Base-by-base conservation (phyloP, 2,797 vertebrate genomes). In the Cheirogaleus major region DNA sequence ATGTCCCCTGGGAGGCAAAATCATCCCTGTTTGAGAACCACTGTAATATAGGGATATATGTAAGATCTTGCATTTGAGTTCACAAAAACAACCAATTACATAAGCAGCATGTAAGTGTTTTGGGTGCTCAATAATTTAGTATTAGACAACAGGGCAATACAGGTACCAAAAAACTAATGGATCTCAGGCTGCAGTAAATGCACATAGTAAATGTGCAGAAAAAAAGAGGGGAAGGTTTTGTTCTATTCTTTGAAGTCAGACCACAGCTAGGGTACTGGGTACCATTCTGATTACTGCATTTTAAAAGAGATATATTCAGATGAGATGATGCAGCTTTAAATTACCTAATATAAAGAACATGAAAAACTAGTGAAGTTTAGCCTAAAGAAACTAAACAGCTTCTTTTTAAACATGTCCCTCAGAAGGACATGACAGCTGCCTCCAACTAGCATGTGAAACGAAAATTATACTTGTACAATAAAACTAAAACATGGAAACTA, bases 61-160 rank as follows among this genome's bases (percentile, higher is more conserved):
- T 41, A 78, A 95, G 50, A 45, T 35, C 45, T 45, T 89, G 41
- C 52, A 76, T 52, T 20, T 73, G 35, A 83, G 20, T 52, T 93
- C 32, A 88, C 38, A 92, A 96, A 95, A 97, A 89, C n/a, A 67
- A 78, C 32, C 79, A 89, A 61, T 35, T 87, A 91, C 20, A 76
- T 45, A 38, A 91, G 50, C 5, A 89, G 80, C 14, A 22, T 4
- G 12, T 22, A 41, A 84, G 43, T 10, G 91, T 25, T 48, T 59
- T 35, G 35, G 3, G 14, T 8, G 80, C 25, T 15, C 41, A 1
- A n/a, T 10, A 32, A 76, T 41, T 86, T 5, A 83, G 32, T 12
- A 15, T 30, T 48, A 83, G 41, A 75, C 27, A 45, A 67, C 38
- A 48, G 0, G 41, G 4, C 27, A 32, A 93, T 2, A 61, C 0